Evolutionary conservation across 2,888 invertebrate species (phyloP).

Genomic region (Thecophora atra): DNA sequence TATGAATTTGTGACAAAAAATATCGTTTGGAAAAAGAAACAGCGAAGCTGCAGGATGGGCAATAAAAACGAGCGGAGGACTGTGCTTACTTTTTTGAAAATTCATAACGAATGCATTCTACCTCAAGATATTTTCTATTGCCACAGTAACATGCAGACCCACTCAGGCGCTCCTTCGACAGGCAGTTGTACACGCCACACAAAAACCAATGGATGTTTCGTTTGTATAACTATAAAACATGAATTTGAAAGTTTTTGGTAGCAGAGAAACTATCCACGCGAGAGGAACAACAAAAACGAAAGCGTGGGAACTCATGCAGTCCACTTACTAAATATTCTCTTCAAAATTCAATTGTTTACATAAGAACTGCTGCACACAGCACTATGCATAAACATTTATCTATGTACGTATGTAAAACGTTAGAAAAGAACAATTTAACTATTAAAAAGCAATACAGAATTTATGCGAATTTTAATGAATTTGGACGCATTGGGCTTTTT

Average conservation of each 20-base stretch:
- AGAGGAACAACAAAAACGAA: constrained; percentile 15
- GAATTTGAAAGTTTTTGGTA: too few species aligned
- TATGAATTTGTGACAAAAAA: too few species aligned
- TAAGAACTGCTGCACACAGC: not conserved
- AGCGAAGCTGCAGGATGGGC: too few species aligned
- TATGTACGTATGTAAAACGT: constrained; percentile 7
- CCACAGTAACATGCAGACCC: constrained; percentile 25
- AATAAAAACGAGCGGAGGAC: not conserved
- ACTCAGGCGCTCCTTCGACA: not conserved
- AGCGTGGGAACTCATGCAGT: constrained; percentile 28
- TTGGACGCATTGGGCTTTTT: not conserved
- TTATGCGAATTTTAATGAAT: not conserved
- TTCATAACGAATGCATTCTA: constrained; percentile 7
- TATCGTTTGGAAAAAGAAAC: too few species aligned
- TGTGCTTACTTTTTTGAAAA: not conserved
- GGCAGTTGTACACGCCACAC: constrained; percentile 39
- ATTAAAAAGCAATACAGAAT: not conserved
- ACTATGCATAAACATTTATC: constrained; percentile 8
- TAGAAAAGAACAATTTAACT: constrained; percentile 25
- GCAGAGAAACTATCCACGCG: not conserved
- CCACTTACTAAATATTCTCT: not conserved
- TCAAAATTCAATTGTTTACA: constrained; percentile 29
- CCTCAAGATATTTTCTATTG: constrained; percentile 30
- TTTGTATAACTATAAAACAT: too few species aligned
- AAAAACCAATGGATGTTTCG: constrained; percentile 30